Base-by-base conservation (phyloP, 2,113 vertebrate genomes). In the Cyphomyrus discorhynchus region DNA sequence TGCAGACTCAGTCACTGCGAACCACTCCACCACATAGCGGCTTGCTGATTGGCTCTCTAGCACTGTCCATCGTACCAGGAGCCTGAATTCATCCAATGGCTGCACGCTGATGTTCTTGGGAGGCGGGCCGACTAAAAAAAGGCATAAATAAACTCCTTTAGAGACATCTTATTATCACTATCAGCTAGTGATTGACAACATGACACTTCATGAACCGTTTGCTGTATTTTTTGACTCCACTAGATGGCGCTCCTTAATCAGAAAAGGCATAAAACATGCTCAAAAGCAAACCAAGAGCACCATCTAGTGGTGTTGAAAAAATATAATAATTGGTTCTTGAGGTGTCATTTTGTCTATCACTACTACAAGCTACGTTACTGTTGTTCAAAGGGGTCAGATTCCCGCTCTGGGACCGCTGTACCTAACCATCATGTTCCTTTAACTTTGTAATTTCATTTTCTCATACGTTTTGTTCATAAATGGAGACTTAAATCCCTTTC, bases 1-100 rank as follows among this genome's bases (percentile, higher is more conserved):
- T 31, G 15, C 90, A 77, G 46, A 35, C 56, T 92, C 6, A 46
- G 89, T 86, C 86, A 93, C 58, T 1, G 91, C 80, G 62, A 91
- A 92, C 95, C 96, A 96, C 88, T 96, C 94, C 19, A 96, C 90
- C 4, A 95, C 90, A 49, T 93, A 96, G 58, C 92, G 90, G 5
- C 35, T 91, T 39, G 52, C 88, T 9, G 90, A 88, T 50, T 4
- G 87, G 88, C 86, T n/a, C 0, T 0, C 45, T 2, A 92, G 83
- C 49, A 89, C 58, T 56, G 24, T 90, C 95, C 95, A 96, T 5
- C 52, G 45, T 31, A 96, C 91, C 2, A 89, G 89, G 80, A 95
- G 47, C 17, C 87, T 87, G n/a, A 62, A 90, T n/a, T 95, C 91
- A 42, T 89, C 88, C 90, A 95, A 86, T 4, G 92, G 87, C 3